These are phyloP conservation scores for Drosophila elegans DNA, from an alignment of 1,140 invertebrate genomes.

Conservation along the genomic window DNA sequence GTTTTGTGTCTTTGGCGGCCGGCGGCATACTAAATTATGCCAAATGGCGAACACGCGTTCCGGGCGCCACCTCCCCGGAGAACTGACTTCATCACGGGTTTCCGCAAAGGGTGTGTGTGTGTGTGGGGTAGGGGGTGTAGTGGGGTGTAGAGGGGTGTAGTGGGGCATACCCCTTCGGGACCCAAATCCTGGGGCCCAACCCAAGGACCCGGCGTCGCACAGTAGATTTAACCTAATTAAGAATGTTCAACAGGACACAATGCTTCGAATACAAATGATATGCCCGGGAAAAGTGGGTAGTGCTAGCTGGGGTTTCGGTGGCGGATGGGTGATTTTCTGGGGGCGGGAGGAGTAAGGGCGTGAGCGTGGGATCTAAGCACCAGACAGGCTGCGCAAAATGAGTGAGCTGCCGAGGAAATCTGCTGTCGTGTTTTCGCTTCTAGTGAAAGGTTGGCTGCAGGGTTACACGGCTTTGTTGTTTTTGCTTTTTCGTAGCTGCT, in stretches of 20 bases:
- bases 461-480: conserved; percentile 54
- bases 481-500: conserved; percentile 30
- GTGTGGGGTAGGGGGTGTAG: neutral
- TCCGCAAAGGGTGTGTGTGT: conserved; percentile 2
- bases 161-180: conserved; percentile 1
- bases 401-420: conserved; percentile 80
- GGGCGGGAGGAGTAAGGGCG: neutral
- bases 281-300: conserved; percentile 19
- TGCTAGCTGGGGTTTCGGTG: neutral
- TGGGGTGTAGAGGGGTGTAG: no score
- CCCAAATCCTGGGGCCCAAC: conserved; percentile 23
- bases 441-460: conserved; percentile 64
- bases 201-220: conserved; percentile 46
- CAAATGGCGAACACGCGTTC: conserved; percentile 59
- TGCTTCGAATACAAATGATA: conserved; percentile 84
- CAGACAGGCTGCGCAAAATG: conserved; percentile 71
- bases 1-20: conserved; percentile 53
- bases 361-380: conserved; percentile 43
- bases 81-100: conserved; percentile 41
- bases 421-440: conserved; percentile 73
- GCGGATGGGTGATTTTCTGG: neutral
- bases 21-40: conserved; percentile 67
- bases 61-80: conserved; percentile 14
- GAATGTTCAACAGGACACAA: conserved; percentile 84
- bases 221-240: conserved; percentile 85